phyloP scores from a whole-genome alignment of 2,797 vertebrate species.

The Galaxias olidus region DNA sequence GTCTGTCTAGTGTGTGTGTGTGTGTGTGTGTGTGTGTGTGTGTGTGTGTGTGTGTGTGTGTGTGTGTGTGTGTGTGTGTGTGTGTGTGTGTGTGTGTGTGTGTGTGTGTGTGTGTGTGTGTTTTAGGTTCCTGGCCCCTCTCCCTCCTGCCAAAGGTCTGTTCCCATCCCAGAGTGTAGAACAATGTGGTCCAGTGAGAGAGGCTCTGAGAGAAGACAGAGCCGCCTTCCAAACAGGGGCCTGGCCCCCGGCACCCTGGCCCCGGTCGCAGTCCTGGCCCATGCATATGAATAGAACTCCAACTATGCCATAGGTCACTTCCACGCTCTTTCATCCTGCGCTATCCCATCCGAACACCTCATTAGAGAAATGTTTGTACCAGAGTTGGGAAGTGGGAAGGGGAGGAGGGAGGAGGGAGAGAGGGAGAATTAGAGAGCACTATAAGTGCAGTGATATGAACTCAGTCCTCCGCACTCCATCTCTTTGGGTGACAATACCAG shows the following conservation, averaged over 20 bases:
- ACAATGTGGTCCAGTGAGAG: no score
- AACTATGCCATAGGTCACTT: constrained; percentile 88
- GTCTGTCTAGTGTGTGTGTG: neutral
- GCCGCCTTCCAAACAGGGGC: no score
- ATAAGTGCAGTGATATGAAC: no score
- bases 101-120: constrained; percentile 44
- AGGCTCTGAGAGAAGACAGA: no score
- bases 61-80: no score
- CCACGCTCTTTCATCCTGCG: constrained; percentile 85
- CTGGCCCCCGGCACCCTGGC: no score
- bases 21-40: constrained; percentile 2
- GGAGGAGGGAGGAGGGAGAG: neutral
- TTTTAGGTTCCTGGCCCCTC: constrained; percentile 79
- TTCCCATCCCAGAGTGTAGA: no score
- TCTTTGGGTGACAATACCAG: no score
- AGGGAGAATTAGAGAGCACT: neutral
- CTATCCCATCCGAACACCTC: no score
- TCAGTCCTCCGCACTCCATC: no score
- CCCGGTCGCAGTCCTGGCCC: constrained; percentile 48
- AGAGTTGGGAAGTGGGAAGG: neutral
- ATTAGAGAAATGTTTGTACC: neutral
- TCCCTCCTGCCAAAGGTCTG: constrained; percentile 28
- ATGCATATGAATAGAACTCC: constrained; percentile 88
- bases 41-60: no score
- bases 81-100: neutral